phyloP scores from a whole-genome alignment of 2,113 vertebrate species.

The Larimichthys crocea region DNA sequence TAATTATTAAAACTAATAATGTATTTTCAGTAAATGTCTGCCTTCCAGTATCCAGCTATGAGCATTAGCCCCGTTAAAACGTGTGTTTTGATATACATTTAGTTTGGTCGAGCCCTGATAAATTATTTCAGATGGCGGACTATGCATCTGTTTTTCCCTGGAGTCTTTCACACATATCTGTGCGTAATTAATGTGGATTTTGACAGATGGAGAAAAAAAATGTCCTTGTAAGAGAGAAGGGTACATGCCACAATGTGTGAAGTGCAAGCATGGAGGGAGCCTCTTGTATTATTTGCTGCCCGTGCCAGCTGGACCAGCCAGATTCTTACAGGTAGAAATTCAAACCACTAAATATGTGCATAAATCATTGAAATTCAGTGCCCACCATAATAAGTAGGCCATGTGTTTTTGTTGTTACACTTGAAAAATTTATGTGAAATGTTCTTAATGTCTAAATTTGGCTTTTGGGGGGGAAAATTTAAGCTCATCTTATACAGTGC shows the following conservation, averaged over 20 bases:
- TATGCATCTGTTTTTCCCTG: slow-evolving; percentile 83
- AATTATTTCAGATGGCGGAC: slow-evolving; percentile 82
- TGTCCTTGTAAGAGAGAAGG: slow-evolving; percentile 80
- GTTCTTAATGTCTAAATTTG: slow-evolving; percentile 65
- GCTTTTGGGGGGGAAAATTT: slow-evolving; percentile 23
- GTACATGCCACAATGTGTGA: slow-evolving; percentile 86
- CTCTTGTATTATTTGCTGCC: slow-evolving; percentile 76
- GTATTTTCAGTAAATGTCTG: slow-evolving; percentile 44
- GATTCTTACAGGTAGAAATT: slow-evolving; percentile 82
- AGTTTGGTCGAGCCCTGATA: slow-evolving; percentile 68
- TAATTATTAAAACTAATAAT: slow-evolving; percentile 34
- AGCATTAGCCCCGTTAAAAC: slow-evolving; percentile 53
- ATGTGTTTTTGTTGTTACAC: slow-evolving; percentile 42
- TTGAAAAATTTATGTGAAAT: slow-evolving; percentile 62
- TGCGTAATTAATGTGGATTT: slow-evolving; percentile 84
- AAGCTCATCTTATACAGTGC: slow-evolving; percentile 49
- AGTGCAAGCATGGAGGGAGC: slow-evolving; percentile 80
- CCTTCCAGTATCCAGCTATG: slow-evolving; percentile 40
- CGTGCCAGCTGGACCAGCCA: slow-evolving; percentile 82
- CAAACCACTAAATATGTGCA: slow-evolving; percentile 58
- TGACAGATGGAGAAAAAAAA: slow-evolving; percentile 85
- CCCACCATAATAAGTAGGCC: slow-evolving; percentile 60
- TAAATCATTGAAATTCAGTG: slow-evolving; percentile 62
- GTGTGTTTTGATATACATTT: slow-evolving; percentile 74
- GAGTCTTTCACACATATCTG: slow-evolving; percentile 83